Conservation (phyloP, 2,113 vertebrate species). For the Chamaetylas fuelleborni region DNA sequence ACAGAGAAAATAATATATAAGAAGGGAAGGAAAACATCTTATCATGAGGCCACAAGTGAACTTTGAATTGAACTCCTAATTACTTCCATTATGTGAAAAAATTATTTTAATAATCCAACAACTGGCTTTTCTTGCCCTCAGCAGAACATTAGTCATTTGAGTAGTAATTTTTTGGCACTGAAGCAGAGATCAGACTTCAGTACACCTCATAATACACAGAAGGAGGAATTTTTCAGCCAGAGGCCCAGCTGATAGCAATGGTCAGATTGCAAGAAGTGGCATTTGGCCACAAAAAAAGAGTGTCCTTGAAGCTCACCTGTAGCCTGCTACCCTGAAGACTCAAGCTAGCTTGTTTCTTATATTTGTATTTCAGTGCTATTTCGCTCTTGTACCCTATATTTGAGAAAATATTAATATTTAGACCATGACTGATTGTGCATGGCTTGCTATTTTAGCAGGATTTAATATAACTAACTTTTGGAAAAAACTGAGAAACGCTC, state of each 20-base stretch:
- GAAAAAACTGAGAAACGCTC: not conserved
- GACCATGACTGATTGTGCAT: not conserved
- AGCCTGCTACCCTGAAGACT: not conserved
- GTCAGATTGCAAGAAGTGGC: not conserved
- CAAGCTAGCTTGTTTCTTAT: not conserved
- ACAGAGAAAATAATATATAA: not conserved
- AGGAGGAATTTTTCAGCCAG: not conserved
- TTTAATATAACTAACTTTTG: not conserved
- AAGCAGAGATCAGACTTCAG: not conserved
- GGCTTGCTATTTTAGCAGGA: not conserved
- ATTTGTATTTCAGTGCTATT: not conserved
- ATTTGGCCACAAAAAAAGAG: not conserved
- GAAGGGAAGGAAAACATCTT: not conserved
- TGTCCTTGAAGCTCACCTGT: not conserved
- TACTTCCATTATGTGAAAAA: not conserved
- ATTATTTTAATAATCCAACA: not conserved
- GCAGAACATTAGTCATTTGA: not conserved
- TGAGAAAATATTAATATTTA: not conserved
- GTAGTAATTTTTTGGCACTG: not conserved
- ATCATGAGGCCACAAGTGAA: not conserved
- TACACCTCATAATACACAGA: accelerated
- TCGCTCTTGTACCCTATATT: not conserved
- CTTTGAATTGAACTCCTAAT: not conserved
- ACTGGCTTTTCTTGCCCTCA: not conserved
- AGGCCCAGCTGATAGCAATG: accelerated